Base-by-base conservation (phyloP, 1,140 invertebrate species). In the Heliconius nattereri region DNA sequence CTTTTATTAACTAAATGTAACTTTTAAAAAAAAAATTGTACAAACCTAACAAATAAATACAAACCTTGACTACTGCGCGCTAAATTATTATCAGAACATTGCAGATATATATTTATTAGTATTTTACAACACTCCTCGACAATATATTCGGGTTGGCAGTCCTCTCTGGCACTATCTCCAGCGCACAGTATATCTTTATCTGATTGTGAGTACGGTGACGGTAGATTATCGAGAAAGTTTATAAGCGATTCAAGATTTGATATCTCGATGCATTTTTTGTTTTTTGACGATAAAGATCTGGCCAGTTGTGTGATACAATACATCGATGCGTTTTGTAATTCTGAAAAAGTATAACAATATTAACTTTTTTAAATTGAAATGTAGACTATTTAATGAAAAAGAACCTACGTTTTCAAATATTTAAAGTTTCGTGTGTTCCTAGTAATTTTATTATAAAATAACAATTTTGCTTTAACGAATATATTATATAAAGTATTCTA, bases 91-190 rank as follows among this genome's bases (percentile, higher is more conserved):
- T 91, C 88, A 7, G 79, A 83, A 6, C 83, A 29, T 49, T 88
- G 84, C 54, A 84, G 81, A 52, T 87, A 92, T 9, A 89, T 37
- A 54, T 86, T 76, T 19, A 94, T 86, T 6, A 94, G 57, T 2
- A 85, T 45, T 81, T 89, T 90, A 78, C 89, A 91, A 19, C 91
- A 54, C 16, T 91, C 86, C 40, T 94, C 91, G 0, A 85, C 85
- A 66, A 93, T 82, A 60, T 90, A 92, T 37, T 92, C 91, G 0
- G 92, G 92, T 37, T 86, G 90, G 54, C 92, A 94, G 72, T 90
- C 87, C 9, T 73, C 60, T 2, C 66, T 78, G 0, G 40, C 81
- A 7, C 76, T 78, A 71, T 91, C 90, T 0, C 90, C 88, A 0
- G 84, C 82, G 13, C 85, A 73, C 9, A 82, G 72, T 7, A 78